Base-by-base conservation (phyloP, 2,888 invertebrate genomes). In the Frankliniella fusca region DNA sequence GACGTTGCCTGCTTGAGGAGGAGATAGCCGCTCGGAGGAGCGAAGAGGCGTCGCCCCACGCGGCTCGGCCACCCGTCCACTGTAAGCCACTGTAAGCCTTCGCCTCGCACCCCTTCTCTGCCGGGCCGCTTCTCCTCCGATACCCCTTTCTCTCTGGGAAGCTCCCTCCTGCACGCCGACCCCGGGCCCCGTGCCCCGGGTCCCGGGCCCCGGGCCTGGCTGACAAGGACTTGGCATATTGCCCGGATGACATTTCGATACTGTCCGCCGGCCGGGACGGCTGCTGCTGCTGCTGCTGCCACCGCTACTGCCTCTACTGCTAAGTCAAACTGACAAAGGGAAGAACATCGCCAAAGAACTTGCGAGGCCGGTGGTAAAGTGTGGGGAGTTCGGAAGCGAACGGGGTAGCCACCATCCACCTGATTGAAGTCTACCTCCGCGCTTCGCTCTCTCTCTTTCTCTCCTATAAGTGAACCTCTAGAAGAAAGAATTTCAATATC, bases 391-490 rank as follows among this genome's bases (percentile, higher is more conserved):
- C 38, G 38, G 38, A 20, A 61, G 18, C 50, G n/a, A n/a, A 79
- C 38, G 81, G 20, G 81, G 50, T 48, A 48, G 70, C 38, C 70
- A 18, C 49, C 48, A 80, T 48, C 54, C 48, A 80, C 61, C 54
- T 80, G 23, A 27, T 50, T 54, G 27, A 49, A 20, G 49, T 80
- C 49, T 23, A 49, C 38, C 38, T n/a, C n/a, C n/a, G n/a, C n/a
- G n/a, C n/a, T 20, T 23, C 18, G 48, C 50, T 76, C 80, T 80
- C 83, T 49, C 83, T 82, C 28, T 79, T 61, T n/a, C 27, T 82
- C 83, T 70, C n/a, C n/a, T n/a, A n/a, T n/a, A n/a, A n/a, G n/a
- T 50, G 12, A 23, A n/a, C 38, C 81, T 48, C 82, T 76, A n/a
- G n/a, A n/a, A n/a, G n/a, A n/a, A n/a, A n/a, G n/a, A n/a, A n/a